These are phyloP conservation scores for Oncorhynchus mykiss DNA, from an alignment of 2,113 vertebrate genomes.

Conservation along the genomic window DNA sequence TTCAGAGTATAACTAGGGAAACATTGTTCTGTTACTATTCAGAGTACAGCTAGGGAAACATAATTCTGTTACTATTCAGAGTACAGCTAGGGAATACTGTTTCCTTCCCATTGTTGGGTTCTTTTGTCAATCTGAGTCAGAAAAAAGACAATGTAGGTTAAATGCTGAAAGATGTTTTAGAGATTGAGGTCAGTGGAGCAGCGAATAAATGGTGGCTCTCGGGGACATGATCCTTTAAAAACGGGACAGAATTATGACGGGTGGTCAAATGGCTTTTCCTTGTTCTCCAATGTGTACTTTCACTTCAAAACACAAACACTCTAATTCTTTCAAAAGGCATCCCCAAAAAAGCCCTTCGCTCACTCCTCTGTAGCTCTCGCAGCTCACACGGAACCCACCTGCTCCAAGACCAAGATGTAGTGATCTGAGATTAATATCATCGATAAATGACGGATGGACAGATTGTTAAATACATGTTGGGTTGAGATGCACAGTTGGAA, in stretches of 20 bases:
- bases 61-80: no score
- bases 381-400: slow-evolving; percentile 11
- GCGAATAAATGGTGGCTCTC: slow-evolving; percentile 47
- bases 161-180: slow-evolving; percentile 51
- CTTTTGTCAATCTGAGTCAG: slow-evolving; percentile 42
- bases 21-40: no score
- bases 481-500: slow-evolving; percentile 32
- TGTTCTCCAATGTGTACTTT: slow-evolving; percentile 43
- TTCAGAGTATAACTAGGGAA: no score
- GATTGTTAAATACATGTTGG: slow-evolving; percentile 21
- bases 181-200: slow-evolving; percentile 53
- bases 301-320: slow-evolving; percentile 43
- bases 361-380: slow-evolving; percentile 4
- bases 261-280: slow-evolving; percentile 57
- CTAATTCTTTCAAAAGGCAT: slow-evolving; percentile 16
- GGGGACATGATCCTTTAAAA: slow-evolving; percentile 53
- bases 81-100: no score
- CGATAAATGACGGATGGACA: slow-evolving; percentile 38
- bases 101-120: background rate
- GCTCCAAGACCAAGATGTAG: slow-evolving; percentile 36
- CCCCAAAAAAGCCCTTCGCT: background rate
- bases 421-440: slow-evolving; percentile 45
- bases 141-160: slow-evolving; percentile 31
- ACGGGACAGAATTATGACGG: slow-evolving; percentile 43
- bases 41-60: no score